Evolutionary conservation across 2,888 invertebrate genomes (phyloP).

Genomic region (Trichopoda pennipes): DNA sequence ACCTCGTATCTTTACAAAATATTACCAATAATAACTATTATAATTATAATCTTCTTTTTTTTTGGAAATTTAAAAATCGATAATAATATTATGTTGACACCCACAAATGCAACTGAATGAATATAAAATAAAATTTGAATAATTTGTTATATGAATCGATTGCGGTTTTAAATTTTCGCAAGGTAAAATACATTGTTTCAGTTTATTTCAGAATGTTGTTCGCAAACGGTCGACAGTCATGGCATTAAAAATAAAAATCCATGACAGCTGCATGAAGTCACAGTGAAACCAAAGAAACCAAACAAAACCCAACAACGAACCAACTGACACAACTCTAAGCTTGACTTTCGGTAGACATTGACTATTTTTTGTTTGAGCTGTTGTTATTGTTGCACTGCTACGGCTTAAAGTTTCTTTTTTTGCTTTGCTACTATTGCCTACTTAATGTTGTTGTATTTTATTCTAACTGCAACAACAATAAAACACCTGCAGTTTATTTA

Average conservation of each 20-base stretch:
- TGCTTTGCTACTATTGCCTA: constrained; percentile 32
- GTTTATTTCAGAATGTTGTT: constrained; percentile 44
- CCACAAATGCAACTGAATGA: neutral
- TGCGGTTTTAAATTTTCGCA: constrained; percentile 50
- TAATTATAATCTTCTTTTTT: neutral
- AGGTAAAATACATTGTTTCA: constrained; percentile 39
- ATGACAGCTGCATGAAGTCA: constrained; percentile 65
- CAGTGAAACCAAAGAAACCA: constrained; percentile 61
- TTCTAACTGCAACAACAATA: constrained; percentile 50
- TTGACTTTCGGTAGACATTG: constrained; percentile 60
- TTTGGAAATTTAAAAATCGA: neutral
- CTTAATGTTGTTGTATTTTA: constrained; percentile 40
- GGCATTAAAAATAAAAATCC: constrained; percentile 40
- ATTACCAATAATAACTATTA: neutral
- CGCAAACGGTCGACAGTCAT: constrained; percentile 38
- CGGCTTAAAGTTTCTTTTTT: constrained; percentile 35
- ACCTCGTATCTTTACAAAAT: too few species aligned
- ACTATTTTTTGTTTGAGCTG: constrained; percentile 42
- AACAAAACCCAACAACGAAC: constrained; percentile 34
- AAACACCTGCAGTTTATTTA: constrained; percentile 61
- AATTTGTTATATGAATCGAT: constrained; percentile 2
- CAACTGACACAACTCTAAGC: constrained; percentile 60
- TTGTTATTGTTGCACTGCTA: constrained; percentile 19
- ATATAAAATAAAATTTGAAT: constrained; percentile 4
- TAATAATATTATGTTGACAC: neutral